phyloP scores from a whole-genome alignment of 1,140 invertebrate species.

The Drosophila fuyamai region DNA sequence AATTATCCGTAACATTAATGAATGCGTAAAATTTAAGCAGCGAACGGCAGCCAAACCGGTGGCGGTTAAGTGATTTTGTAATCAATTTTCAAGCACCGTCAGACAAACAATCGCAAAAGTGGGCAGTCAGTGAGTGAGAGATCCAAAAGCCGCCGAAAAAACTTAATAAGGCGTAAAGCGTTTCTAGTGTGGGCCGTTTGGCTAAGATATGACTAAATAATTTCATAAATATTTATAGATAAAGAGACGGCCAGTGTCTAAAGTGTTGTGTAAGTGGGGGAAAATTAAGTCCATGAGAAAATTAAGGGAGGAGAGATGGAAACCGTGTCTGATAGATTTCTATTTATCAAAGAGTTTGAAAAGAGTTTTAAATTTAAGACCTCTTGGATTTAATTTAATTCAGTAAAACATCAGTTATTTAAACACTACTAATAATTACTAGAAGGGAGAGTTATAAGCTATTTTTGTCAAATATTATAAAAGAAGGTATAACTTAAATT shows the following conservation, averaged over 20 bases:
- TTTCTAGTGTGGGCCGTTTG: constrained; percentile 58
- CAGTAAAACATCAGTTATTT: too few relatives aligned
- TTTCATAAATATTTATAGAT: constrained; percentile 72
- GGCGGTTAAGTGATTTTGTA: constrained; percentile 65
- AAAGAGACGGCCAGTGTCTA: constrained; percentile 23
- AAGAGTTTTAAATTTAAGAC: too few relatives aligned
- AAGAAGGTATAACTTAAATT: too few relatives aligned
- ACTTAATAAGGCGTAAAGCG: constrained; percentile 66
- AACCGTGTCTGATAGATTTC: too few relatives aligned
- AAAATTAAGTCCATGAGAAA: neutral
- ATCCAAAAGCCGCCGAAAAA: constrained; percentile 16
- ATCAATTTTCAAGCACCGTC: constrained; percentile 59
- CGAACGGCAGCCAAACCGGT: constrained; percentile 51
- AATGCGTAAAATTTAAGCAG: constrained; percentile 81
- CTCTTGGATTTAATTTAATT: too few relatives aligned
- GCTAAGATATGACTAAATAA: constrained; percentile 71
- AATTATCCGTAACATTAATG: constrained; percentile 80
- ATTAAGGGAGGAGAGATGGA: too few relatives aligned
- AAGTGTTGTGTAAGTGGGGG: constrained; percentile 7
- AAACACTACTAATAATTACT: too few relatives aligned
- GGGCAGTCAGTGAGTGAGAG: constrained; percentile 30
- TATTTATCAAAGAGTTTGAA: too few relatives aligned
- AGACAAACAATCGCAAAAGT: constrained; percentile 23
- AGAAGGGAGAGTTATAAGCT: too few relatives aligned
- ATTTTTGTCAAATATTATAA: too few relatives aligned